Evolutionary conservation across 2,797 vertebrate genomes (phyloP).

Genomic region (Clarias laeviceps): DNA sequence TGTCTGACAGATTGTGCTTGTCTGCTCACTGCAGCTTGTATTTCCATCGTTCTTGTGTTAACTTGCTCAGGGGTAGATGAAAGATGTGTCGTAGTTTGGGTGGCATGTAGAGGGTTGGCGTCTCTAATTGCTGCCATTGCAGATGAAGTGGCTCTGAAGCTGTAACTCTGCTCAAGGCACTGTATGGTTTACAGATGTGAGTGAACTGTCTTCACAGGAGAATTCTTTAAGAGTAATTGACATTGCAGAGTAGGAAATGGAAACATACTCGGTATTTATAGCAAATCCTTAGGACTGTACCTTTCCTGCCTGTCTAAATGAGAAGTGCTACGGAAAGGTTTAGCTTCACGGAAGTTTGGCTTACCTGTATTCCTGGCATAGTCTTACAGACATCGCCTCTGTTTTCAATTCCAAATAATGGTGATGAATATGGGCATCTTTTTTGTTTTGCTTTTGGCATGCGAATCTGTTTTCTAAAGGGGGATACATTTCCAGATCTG

Average conservation of each 20-base stretch:
- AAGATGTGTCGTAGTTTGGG: conserved; percentile 51
- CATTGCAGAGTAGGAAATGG: conserved; percentile 32
- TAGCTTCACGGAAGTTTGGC: not conserved
- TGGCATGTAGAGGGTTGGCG: conserved; percentile 36
- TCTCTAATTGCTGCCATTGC: conserved; percentile 54
- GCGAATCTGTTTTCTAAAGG: not conserved
- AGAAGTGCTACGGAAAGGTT: not conserved
- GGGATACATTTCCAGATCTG: conserved; percentile 32
- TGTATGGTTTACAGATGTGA: conserved; percentile 43
- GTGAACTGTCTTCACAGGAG: conserved; percentile 43
- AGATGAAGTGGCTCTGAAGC: conserved; percentile 45
- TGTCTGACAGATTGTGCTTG: conserved; percentile 52
- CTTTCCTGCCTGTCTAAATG: conserved; percentile 34
- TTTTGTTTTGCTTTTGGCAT: not conserved
- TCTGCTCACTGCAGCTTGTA: conserved; percentile 44
- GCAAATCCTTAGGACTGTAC: conserved; percentile 46
- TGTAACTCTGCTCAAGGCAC: conserved; percentile 49
- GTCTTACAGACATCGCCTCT: not conserved
- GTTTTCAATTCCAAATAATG: conserved; percentile 4
- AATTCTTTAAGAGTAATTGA: conserved; percentile 59
- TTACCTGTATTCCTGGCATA: not conserved
- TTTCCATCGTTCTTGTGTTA: conserved; percentile 52
- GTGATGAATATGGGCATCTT: not conserved
- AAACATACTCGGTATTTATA: conserved; percentile 43
- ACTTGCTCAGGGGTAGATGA: conserved; percentile 52